Evolutionary conservation across 2,113 vertebrate genomes (phyloP).

Genomic region (Cyanocitta stelleri): DNA sequence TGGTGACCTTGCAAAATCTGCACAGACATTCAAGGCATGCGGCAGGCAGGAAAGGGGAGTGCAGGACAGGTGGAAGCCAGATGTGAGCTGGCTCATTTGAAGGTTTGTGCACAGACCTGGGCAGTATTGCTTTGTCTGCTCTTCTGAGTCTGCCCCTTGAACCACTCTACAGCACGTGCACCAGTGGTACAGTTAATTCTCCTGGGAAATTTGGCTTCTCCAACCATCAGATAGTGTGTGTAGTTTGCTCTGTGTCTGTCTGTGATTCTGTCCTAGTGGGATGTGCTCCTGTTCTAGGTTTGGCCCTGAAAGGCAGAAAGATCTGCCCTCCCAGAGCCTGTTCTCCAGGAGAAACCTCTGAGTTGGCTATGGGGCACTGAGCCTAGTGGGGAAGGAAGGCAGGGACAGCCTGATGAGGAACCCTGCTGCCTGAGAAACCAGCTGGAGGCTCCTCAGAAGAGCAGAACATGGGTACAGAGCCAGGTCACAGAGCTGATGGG

Average conservation of each 20-base stretch:
- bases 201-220: not conserved
- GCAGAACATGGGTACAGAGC: not conserved
- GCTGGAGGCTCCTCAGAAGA: not conserved
- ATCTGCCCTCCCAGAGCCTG: not conserved
- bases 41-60: not conserved
- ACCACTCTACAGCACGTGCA: not conserved
- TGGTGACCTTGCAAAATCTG: not conserved
- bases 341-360: not conserved
- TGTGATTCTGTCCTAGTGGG: not conserved
- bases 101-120: not conserved
- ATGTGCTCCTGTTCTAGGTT: not conserved
- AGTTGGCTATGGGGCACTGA: not conserved
- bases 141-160: not conserved
- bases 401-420: not conserved
- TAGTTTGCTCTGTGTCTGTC: not conserved
- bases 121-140: not conserved
- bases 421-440: not conserved
- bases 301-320: not conserved
- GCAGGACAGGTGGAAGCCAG: not conserved
- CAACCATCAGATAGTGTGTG: rapidly evolving
- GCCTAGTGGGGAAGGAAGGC: not conserved
- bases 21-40: not conserved
- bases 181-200: not conserved
- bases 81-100: not conserved
- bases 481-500: not conserved